Conservation (phyloP, 2,888 invertebrate species). For the Acanthoscelides obtectus region DNA sequence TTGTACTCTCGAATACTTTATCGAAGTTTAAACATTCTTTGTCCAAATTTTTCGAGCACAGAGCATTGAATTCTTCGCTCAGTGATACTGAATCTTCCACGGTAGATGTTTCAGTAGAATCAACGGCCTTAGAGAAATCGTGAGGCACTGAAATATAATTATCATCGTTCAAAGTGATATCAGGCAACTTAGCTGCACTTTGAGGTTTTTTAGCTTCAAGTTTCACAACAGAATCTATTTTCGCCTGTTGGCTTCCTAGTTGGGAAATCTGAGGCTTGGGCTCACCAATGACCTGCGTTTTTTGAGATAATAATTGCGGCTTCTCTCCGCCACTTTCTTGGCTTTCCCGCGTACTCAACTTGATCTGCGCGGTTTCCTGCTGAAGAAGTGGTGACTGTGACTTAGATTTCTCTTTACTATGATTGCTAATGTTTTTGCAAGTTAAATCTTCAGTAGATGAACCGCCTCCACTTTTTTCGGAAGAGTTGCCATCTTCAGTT, state of each 20-base stretch:
- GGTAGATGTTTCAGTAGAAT: constrained; percentile 17
- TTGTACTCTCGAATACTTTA: background rate
- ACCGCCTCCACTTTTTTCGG: background rate
- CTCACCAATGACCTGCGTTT: background rate
- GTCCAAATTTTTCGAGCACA: background rate
- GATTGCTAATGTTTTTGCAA: background rate
- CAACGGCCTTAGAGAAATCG: constrained; percentile 25
- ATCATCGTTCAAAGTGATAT: background rate
- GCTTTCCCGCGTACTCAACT: too few species aligned
- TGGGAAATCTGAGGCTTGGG: background rate
- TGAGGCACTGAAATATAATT: constrained; percentile 11
- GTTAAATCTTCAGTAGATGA: background rate
- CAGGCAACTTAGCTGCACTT: background rate
- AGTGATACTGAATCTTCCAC: constrained; percentile 3
- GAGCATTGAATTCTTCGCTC: background rate
- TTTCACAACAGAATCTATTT: background rate
- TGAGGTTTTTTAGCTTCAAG: constrained; percentile 1
- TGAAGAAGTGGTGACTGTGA: background rate
- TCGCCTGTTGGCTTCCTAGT: constrained; percentile 1
- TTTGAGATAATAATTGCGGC: background rate
- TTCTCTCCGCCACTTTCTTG: too few species aligned
- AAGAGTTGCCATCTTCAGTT: background rate
- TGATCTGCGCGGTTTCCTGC: background rate
- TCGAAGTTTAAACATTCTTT: background rate
- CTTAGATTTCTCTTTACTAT: background rate